Conservation (phyloP, 2,113 vertebrate species). For the Otus sunia region DNA sequence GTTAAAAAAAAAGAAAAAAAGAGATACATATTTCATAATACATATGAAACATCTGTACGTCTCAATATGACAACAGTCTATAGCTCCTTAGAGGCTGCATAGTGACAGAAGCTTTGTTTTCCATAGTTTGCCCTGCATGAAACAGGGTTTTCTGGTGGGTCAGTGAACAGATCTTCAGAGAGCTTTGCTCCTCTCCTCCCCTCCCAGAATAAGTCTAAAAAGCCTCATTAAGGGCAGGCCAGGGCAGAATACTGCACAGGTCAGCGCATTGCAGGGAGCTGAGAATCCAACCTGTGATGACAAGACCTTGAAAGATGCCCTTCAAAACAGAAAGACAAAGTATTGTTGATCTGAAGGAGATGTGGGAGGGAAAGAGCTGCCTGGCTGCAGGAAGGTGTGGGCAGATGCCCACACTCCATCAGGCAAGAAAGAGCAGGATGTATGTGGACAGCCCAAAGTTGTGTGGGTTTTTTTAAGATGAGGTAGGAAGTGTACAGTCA, state of each 20-base stretch:
- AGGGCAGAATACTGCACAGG: neutral
- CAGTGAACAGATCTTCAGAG: neutral
- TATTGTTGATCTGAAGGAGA: neutral
- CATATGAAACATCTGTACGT: neutral
- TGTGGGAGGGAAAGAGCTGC: neutral
- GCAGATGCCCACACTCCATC: too few species aligned
- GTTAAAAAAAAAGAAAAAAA: neutral
- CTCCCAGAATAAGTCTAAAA: neutral
- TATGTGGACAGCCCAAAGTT: neutral
- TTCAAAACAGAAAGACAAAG: neutral
- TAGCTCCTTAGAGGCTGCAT: neutral
- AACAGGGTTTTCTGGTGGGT: neutral
- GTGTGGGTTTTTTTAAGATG: neutral
- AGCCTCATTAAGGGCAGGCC: neutral
- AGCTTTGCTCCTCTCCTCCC: neutral
- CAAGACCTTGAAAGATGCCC: neutral
- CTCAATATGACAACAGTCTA: neutral
- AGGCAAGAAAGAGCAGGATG: neutral
- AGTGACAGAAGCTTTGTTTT: neutral
- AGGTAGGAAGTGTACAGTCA: neutral
- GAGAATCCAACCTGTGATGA: neutral
- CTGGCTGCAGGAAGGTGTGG: neutral
- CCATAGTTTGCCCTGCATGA: neutral
- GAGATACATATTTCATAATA: neutral
- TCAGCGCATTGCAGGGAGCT: neutral